Base-by-base conservation (phyloP, 2,888 invertebrate genomes). In the Pheosia tremula region DNA sequence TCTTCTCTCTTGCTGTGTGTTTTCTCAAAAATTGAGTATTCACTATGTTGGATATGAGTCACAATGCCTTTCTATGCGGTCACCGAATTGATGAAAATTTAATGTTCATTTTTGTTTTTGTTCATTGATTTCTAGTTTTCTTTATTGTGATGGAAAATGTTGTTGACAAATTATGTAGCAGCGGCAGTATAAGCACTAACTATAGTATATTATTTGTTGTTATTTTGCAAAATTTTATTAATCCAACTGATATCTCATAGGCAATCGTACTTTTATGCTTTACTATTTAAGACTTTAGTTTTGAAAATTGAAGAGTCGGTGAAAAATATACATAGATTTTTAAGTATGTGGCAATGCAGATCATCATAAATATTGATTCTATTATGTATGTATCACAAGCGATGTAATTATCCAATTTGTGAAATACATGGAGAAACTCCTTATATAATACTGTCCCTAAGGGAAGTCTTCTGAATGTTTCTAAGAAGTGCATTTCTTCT, bases 401-500 rank as follows among this genome's bases (percentile, higher is more conserved):
- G 84, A 81, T 86, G 85, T 90, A 89, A 89, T 87, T 87, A 89
- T 88, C 85, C 87, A 88, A 86, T 84, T 84, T 84, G 79, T 82
- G 81, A 86, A 80, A 85, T 81, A 85, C 78, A 87, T 81, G 87
- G 88, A 88, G 90, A 84, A 79, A 80, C 87, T 89, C 89, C 88
- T 77, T 82, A 81, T 71, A 71, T 72, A 84, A 84, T 91, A 89
- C 88, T 92, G 91, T 93, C 93, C 94, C 93, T 88, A 91, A 92
- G 93, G 94, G 93, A 94, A 95, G 96, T 96, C 96, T 97, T 97
- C 96, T 97, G 96, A 96, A 96, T 96, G 96, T 96, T 96, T 96
- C 96, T 95, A 95, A 95, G 95, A 96, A 96, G 97, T 97, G 97
- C 97, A 97, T 97, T 97, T 97, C 97, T 96, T 96, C 96, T 96